Evolutionary conservation across 2,888 invertebrate species (phyloP), one percentile per base, ranked within the genome.

Genomic region (Congeria kusceri): DNA sequence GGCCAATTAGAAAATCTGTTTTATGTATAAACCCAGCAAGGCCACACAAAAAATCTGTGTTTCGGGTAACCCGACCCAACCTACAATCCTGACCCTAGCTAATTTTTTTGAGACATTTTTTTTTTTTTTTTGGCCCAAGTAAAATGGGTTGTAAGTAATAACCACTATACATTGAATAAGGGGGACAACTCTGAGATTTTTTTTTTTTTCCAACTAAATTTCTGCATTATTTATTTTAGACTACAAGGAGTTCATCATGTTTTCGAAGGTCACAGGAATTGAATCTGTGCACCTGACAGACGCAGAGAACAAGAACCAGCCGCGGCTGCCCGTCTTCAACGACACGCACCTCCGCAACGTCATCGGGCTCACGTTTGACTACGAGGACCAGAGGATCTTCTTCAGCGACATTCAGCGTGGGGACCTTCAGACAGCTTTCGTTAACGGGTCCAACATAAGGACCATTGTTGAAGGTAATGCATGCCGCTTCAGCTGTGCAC

Each of bases 331-430:
- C 49, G 96, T 98, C 71, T 95, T 95, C 80, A 95, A 96, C 91
- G 94, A 95, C 79, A 96, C 96, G 5, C 94, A 95, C 88, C 96
- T 98, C 95, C 95, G 96, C 72, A 98, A 98, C 94, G 97, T 97
- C 11, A 97, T 98, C 89, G 97, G 97, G 27, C 94, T 98, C 67
- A 95, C 97, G 1, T 97, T 96, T 93, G 96, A 97, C 94, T 97
- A 96, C 93, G 94, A 94, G 18, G 72, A 78, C 75, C 95, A 95
- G 86, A 94, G 95, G 64, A 94, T 97, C 63, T 97, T 97, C 94
- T 98, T 97, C 94, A 97, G 97, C 0, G 98, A 98, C 94, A 97
- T 98, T 80, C 97, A 97, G 92, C 95, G 96, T 90, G 97, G 97
- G 72, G 96, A 96, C 85, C 97, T 98, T 90, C 96, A 96, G 94